These are phyloP conservation scores for Frankliniella intonsa DNA, from an alignment of 2,888 invertebrate genomes.

Conservation along the genomic window DNA sequence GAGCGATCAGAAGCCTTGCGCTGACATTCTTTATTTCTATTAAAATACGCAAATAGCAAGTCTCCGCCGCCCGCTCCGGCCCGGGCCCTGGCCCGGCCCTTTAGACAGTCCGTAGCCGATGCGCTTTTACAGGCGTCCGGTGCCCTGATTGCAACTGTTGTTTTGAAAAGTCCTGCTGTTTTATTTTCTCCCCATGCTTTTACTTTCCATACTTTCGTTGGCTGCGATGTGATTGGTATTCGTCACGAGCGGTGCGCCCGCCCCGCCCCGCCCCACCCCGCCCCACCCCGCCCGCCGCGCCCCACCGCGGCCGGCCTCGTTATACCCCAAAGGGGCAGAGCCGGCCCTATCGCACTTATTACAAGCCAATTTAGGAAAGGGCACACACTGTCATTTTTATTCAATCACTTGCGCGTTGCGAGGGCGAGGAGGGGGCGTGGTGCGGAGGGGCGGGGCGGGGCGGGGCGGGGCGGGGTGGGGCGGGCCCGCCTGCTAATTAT, in stretches of 20 bases:
- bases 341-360: no score
- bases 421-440: background rate
- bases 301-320: background rate
- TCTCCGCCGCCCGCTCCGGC: background rate
- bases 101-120: background rate
- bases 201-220: slow-evolving; percentile 6
- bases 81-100: background rate
- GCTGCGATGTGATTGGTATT: background rate
- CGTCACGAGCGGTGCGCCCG: background rate
- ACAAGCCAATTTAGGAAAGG: slow-evolving; percentile 1
- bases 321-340: background rate
- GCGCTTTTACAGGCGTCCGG: background rate
- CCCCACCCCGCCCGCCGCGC: background rate
- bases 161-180: background rate
- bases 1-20: no score
- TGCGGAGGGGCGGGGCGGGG: background rate
- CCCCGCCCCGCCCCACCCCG: background rate
- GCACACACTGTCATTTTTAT: background rate
- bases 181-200: background rate
- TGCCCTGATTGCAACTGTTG: background rate
- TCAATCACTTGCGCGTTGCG: background rate
- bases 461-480: background rate
- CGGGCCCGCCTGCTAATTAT: background rate
- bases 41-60: background rate
- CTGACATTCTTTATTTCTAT: background rate